Evolutionary conservation across 2,888 invertebrate species (phyloP).

Genomic region (Vannuccia rotundouncinata): DNA sequence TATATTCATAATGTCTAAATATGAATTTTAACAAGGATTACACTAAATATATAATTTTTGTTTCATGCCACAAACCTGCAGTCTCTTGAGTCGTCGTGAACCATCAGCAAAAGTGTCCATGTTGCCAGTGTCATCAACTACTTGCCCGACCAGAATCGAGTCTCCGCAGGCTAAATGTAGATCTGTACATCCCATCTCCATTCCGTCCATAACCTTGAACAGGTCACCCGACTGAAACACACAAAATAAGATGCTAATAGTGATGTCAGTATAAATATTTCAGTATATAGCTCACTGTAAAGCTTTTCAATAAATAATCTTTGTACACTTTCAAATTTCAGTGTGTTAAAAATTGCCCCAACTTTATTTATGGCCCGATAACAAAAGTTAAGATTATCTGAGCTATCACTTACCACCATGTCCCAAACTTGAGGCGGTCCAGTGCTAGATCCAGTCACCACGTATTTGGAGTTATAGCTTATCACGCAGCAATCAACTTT

Average conservation of each 20-base stretch:
- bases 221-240: slow-evolving; percentile 53
- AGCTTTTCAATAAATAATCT: no score
- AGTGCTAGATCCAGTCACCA: slow-evolving; percentile 54
- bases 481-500: slow-evolving; percentile 54
- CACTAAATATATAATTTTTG: no score
- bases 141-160: slow-evolving; percentile 53
- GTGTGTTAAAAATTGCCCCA: no score
- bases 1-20: no score
- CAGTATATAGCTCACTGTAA: no score
- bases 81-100: slow-evolving; percentile 12
- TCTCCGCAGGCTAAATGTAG: slow-evolving; percentile 54
- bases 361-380: no score
- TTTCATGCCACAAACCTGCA: slow-evolving; percentile 21
- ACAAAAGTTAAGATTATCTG: no score
- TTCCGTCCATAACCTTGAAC: slow-evolving; percentile 53
- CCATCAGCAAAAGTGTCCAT: neutral
- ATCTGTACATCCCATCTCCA: slow-evolving; percentile 53
- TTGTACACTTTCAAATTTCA: no score
- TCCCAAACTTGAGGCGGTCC: slow-evolving; percentile 58
- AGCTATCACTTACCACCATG: slow-evolving; percentile 52
- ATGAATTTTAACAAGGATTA: no score
- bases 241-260: neutral
- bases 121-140: slow-evolving; percentile 49
- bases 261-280: no score
- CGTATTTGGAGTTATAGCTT: slow-evolving; percentile 50